Evolutionary conservation across 2,113 vertebrate species (phyloP).

Genomic region (Podocnemis expansa): DNA sequence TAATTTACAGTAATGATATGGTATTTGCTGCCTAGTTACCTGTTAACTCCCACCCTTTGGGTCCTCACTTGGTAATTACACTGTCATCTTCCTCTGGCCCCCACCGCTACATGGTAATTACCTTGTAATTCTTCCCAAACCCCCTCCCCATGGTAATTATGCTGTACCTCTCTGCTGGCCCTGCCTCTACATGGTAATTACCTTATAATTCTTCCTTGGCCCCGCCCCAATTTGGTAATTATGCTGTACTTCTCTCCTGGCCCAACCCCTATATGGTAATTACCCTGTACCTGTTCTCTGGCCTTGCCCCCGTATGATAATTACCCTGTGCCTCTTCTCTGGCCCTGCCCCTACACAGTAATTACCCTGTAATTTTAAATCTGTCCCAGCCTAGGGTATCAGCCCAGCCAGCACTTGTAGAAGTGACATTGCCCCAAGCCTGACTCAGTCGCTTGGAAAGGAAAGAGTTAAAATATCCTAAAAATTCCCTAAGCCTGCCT

Average conservation of each 20-base stretch:
- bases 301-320: background rate
- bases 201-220: background rate
- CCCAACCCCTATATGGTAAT: background rate
- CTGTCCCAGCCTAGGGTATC: background rate
- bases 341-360: background rate
- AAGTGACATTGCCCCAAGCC: background rate
- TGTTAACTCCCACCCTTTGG: slow-evolving; percentile 48
- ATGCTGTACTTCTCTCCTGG: background rate
- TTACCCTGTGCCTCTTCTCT: background rate
- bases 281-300: background rate
- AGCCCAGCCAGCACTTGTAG: background rate
- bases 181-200: background rate
- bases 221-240: background rate
- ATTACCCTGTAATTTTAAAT: background rate
- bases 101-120: background rate
- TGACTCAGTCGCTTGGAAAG: background rate
- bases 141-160: background rate
- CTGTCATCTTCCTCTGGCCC: background rate
- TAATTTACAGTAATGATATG: slow-evolving; percentile 49
- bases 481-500: background rate
- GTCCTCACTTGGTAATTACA: slow-evolving; percentile 6
- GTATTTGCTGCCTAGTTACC: slow-evolving; percentile 60
- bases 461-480: background rate
- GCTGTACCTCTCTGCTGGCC: background rate
- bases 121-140: background rate